phyloP scores from a whole-genome alignment of 2,888 invertebrate species.

The Agriopis leucophaearia region DNA sequence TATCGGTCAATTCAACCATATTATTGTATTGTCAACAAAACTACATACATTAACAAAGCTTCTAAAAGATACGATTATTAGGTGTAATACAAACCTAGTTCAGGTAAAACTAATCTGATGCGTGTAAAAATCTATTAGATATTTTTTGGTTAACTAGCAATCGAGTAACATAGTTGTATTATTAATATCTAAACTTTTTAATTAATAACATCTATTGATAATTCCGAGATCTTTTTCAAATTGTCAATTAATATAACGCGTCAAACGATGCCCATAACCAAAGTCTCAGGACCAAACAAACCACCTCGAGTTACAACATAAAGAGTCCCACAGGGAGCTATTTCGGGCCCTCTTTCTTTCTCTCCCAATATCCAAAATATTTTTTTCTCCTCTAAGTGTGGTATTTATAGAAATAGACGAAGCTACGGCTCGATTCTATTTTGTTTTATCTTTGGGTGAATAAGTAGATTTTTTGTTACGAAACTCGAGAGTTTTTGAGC shows the following conservation, averaged over 20 bases:
- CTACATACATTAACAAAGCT: no score
- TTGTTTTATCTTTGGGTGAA: slow-evolving; percentile 61
- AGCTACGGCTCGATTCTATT: slow-evolving; percentile 67
- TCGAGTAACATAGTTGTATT: no score
- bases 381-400: slow-evolving; percentile 72
- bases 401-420: slow-evolving; percentile 82
- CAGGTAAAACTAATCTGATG: no score
- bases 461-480: slow-evolving; percentile 49
- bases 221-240: slow-evolving; percentile 17
- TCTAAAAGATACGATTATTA: no score
- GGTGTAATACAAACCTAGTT: neutral
- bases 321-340: slow-evolving; percentile 84
- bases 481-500: slow-evolving; percentile 38
- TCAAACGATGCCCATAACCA: slow-evolving; percentile 20
- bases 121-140: no score
- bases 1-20: no score
- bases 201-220: neutral
- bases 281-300: slow-evolving; percentile 28
- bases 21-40: no score
- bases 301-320: slow-evolving; percentile 64
- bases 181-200: no score
- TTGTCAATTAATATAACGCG: slow-evolving; percentile 32
- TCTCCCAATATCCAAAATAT: slow-evolving; percentile 63
- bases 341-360: slow-evolving; percentile 77
- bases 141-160: no score